Percentiles rank a stretch among this genome's conserved stretches.
Conservation (phyloP, 2,797 vertebrate species). For the Pempheris klunzingeri region DNA sequence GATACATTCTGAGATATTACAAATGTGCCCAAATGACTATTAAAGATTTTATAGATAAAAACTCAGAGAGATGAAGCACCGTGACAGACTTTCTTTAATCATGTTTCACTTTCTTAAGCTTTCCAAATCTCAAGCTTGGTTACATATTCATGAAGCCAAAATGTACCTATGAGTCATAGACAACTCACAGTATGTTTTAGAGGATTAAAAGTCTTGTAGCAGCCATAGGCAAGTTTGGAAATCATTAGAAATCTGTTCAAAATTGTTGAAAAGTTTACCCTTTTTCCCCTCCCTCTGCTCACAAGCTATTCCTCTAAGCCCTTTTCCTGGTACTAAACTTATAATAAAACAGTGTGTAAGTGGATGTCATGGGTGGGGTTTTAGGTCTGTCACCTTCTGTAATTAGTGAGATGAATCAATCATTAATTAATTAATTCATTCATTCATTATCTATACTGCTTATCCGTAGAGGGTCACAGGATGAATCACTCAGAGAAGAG, state of each 20-base stretch:
- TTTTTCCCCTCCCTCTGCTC: neutral
- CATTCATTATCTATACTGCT: too few species aligned
- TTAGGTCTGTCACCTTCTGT: slow-evolving; percentile 34
- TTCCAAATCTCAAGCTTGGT: slow-evolving; percentile 57
- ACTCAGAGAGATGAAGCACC: slow-evolving; percentile 44
- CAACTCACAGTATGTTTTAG: slow-evolving; percentile 42
- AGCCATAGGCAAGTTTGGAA: slow-evolving; percentile 59
- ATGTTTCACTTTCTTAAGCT: slow-evolving; percentile 67
- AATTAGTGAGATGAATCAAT: slow-evolving; percentile 44
- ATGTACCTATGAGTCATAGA: slow-evolving; percentile 57
- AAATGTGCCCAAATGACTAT: slow-evolving; percentile 41
- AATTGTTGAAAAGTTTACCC: slow-evolving; percentile 34
- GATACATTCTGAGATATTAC: slow-evolving; percentile 48
- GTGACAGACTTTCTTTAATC: slow-evolving; percentile 66
- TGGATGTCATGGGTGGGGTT: slow-evolving; percentile 20
- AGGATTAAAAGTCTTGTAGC: slow-evolving; percentile 59
- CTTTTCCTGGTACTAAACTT: neutral
- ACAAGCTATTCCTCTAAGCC: neutral
- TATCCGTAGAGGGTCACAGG: too few species aligned
- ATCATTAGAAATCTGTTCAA: slow-evolving; percentile 52
- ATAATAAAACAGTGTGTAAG: slow-evolving; percentile 25
- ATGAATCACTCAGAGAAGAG: slow-evolving; percentile 38
- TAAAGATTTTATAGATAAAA: slow-evolving; percentile 60
- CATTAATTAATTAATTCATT: too few species aligned
- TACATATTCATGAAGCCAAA: slow-evolving; percentile 68